Percentiles rank a stretch among this genome's conserved stretches.
phyloP scores from a whole-genome alignment of 2,113 vertebrate genomes.

The Eira barbara region DNA sequence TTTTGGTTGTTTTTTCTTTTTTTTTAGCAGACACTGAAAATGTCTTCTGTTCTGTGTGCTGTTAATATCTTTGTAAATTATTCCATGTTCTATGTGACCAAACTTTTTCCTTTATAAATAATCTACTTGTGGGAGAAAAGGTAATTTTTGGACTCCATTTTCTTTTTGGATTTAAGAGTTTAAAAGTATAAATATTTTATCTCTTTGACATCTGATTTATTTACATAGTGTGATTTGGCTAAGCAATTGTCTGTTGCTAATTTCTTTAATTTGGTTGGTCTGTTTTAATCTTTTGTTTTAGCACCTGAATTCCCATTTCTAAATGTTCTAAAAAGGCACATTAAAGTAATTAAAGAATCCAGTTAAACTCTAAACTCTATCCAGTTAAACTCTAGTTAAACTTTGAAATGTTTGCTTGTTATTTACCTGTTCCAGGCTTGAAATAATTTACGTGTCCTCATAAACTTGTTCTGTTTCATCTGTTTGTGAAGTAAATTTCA shows the following conservation, averaged over 20 bases:
- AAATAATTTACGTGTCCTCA: background rate
- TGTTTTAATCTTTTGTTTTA: slow-evolving; percentile 20
- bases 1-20: slow-evolving; percentile 26
- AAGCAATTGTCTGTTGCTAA: background rate
- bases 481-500: slow-evolving; percentile 27
- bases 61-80: slow-evolving; percentile 21
- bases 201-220: slow-evolving; percentile 47
- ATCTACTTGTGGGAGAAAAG: slow-evolving; percentile 39
- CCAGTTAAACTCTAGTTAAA: background rate
- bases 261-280: slow-evolving; percentile 24
- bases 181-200: slow-evolving; percentile 45
- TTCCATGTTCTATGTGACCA: background rate
- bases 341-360: background rate
- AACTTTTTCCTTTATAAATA: slow-evolving; percentile 18
- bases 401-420: background rate
- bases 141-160: slow-evolving; percentile 22
- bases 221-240: slow-evolving; percentile 46
- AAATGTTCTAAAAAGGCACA: background rate
- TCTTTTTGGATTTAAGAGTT: slow-evolving; percentile 25
- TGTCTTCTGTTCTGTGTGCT: background rate
- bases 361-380: background rate
- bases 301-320: slow-evolving; percentile 16
- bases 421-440: background rate
- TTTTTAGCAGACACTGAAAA: slow-evolving; percentile 43
- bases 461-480: background rate